Conservation (phyloP, 2,888 invertebrate genomes). For the Leptinotarsa juncta region DNA sequence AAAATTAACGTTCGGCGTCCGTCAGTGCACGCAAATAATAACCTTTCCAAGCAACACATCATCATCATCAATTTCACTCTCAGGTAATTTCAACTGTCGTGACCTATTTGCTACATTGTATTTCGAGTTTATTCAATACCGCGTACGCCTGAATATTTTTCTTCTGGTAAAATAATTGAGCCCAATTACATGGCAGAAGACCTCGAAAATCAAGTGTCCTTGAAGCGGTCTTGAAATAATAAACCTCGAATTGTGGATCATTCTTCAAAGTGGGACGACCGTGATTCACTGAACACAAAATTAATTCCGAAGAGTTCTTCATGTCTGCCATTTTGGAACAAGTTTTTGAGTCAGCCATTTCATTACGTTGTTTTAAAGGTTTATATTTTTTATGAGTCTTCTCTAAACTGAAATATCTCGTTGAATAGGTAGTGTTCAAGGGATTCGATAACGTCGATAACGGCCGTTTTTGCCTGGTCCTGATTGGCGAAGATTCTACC, state of each 20-base stretch:
- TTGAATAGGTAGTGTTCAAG: too few species aligned
- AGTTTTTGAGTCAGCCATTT: background rate
- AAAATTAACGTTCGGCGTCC: conserved; percentile 5
- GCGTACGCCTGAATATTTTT: conserved; percentile 19
- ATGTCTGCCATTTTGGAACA: background rate
- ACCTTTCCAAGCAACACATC: conserved; percentile 13
- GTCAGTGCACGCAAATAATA: conserved; percentile 9
- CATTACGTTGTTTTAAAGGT: too few species aligned
- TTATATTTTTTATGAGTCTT: too few species aligned
- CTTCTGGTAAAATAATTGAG: conserved; percentile 38
- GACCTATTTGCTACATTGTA: conserved; percentile 29
- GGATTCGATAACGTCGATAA: too few species aligned
- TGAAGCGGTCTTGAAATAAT: conserved; percentile 43
- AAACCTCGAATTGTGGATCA: conserved; percentile 15
- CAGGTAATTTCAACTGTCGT: conserved; percentile 26
- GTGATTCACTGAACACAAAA: conserved; percentile 12
- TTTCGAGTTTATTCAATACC: conserved; percentile 21
- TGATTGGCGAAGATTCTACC: too few species aligned
- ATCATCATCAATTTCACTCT: conserved; percentile 30
- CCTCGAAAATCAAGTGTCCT: conserved; percentile 52
- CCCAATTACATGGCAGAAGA: conserved; percentile 48
- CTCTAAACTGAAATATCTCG: too few species aligned
- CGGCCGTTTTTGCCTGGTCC: too few species aligned
- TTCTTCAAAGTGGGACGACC: conserved; percentile 21
- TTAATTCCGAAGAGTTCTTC: background rate